Percentiles rank a stretch among this genome's conserved stretches.
Evolutionary conservation across 2,888 invertebrate species (phyloP).

Genomic region (Drosophila nr. medialis): DNA sequence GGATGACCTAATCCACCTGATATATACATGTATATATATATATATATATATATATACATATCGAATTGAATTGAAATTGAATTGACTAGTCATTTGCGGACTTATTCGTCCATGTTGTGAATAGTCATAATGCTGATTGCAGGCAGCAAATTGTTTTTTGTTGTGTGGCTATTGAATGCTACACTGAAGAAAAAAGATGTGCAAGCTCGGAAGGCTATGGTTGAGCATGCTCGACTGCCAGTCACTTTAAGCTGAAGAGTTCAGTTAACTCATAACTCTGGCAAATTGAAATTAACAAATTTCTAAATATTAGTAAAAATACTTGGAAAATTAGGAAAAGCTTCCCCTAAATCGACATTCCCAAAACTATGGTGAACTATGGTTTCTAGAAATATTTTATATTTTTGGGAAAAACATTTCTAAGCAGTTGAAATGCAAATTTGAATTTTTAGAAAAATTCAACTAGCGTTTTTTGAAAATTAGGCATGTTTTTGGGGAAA

Average conservation of each 20-base stretch:
- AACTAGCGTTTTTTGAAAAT: neutral
- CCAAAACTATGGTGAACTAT: too few relatives aligned
- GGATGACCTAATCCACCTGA: constrained; percentile 40
- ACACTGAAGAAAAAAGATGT: neutral
- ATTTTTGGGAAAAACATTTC: neutral
- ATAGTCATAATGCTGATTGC: constrained; percentile 30
- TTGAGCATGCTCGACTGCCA: neutral
- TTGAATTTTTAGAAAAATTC: neutral
- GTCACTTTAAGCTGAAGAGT: neutral
- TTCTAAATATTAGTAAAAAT: too few relatives aligned
- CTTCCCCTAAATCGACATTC: too few relatives aligned
- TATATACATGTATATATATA: neutral
- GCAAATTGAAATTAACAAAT: neutral
- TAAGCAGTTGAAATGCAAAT: too few relatives aligned
- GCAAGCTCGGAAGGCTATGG: neutral
- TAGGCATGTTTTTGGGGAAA: neutral
- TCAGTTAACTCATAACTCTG: neutral
- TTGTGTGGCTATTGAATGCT: neutral
- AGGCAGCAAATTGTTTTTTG: constrained; percentile 41
- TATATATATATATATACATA: neutral
- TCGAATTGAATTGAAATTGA: constrained; percentile 1
- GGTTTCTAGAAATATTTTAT: neutral
- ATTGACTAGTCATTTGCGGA: constrained; percentile 19
- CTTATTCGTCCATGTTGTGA: constrained; percentile 25
- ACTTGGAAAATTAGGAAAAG: too few relatives aligned